A percentile compares a stretch with the other conserved stretches of the same genome.
Evolutionary conservation across 35 echinoderm and acorn worm genomes (phyloP).

Genomic region (Apostichopus californicus): DNA sequence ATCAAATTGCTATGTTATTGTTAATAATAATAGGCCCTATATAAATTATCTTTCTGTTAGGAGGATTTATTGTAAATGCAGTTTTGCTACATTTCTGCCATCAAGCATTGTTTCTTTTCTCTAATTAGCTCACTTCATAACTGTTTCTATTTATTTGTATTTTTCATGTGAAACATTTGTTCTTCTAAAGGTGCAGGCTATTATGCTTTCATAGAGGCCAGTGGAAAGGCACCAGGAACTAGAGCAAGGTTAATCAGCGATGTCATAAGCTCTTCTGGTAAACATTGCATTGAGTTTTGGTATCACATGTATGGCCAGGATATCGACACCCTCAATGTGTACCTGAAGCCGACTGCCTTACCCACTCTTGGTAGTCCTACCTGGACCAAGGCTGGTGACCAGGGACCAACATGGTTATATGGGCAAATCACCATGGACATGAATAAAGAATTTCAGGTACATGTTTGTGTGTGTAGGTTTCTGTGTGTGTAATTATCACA

Average conservation of each 20-base stretch:
- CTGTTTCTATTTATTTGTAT: no score
- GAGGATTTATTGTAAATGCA: no score
- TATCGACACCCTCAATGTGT: constrained; percentile 24
- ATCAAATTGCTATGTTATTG: no score
- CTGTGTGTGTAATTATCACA: no score
- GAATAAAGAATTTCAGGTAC: constrained; percentile 5
- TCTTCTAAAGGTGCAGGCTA: not conserved
- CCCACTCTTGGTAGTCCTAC: not conserved
- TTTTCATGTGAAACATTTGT: not conserved
- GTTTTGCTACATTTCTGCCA: no score
- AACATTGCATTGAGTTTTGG: constrained; percentile 42
- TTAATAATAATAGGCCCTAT: no score
- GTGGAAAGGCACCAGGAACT: not conserved
- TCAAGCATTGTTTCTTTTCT: no score
- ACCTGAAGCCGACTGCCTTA: not conserved
- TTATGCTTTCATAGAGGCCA: constrained; percentile 40
- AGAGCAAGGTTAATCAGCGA: constrained; percentile 12
- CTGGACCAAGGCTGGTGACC: not conserved
- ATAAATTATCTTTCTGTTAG: no score
- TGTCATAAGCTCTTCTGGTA: not conserved
- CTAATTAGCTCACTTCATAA: no score
- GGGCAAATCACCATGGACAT: not conserved
- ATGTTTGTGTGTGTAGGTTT: not conserved
- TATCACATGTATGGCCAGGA: constrained; percentile 38
- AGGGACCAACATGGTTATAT: not conserved